A percentile compares a stretch with the other conserved stretches of the same genome.
Evolutionary conservation across 2,888 invertebrate species (phyloP).

Genomic region (Leucoptera coffeella): DNA sequence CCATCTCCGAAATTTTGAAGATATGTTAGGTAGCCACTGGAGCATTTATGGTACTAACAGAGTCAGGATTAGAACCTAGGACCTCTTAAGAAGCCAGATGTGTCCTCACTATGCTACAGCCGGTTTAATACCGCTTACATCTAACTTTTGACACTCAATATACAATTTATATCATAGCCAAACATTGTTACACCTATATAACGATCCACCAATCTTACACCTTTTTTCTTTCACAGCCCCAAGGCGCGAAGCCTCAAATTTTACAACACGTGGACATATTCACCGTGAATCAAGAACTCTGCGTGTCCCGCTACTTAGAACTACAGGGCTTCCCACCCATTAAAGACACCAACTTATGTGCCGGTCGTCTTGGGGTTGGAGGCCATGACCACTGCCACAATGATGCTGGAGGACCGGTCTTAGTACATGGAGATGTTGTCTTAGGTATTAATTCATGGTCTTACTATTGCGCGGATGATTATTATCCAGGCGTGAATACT

Average conservation of each 20-base stretch:
- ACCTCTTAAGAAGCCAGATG: too few species aligned
- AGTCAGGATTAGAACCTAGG: too few species aligned
- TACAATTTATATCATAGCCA: too few species aligned
- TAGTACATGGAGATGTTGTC: slow-evolving; percentile 21
- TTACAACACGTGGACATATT: slow-evolving; percentile 16
- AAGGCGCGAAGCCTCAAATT: slow-evolving; percentile 9
- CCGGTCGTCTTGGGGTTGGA: slow-evolving; percentile 13
- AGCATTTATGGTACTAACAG: too few species aligned
- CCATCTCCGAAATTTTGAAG: too few species aligned
- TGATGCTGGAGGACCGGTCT: slow-evolving; percentile 39
- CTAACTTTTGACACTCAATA: too few species aligned
- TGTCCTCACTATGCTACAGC: too few species aligned
- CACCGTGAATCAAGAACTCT: slow-evolving; percentile 17
- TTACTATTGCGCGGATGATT: slow-evolving; percentile 23
- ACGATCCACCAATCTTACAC: too few species aligned
- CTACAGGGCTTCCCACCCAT: slow-evolving; percentile 8
- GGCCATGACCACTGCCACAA: slow-evolving; percentile 27
- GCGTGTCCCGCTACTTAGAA: slow-evolving; percentile 14
- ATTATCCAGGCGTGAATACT: slow-evolving; percentile 35
- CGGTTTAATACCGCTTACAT: too few species aligned
- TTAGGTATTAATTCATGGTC: slow-evolving; percentile 42
- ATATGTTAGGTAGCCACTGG: too few species aligned
- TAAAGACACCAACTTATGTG: slow-evolving; percentile 24
- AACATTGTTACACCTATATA: too few species aligned
- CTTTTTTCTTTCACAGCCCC: too few species aligned